Evolutionary conservation across 2,888 invertebrate genomes (phyloP), one percentile per base, ranked within the genome.

Genomic region (Leptopilina syphax): DNA sequence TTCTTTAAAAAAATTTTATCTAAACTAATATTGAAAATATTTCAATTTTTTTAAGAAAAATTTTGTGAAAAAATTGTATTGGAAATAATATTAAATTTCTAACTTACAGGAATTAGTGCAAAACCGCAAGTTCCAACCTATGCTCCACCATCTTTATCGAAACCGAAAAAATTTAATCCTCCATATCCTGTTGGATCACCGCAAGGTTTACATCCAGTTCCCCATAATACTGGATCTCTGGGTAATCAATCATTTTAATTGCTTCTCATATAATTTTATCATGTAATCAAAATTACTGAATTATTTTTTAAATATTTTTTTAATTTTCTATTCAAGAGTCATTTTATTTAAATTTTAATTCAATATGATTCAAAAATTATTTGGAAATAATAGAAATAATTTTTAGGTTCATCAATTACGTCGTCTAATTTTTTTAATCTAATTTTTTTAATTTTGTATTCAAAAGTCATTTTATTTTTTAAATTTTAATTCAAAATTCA

Each of bases 201-300:
- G n/a, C 34, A 41, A 13, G 73, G 73, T 6, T 73, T 41, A 27
- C 73, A 73, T 73, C 73, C 73, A 57, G n/a, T 73, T 3, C 73
- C 73, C 9, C 50, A 50, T 1, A 57, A 73, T n/a, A 73, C 73
- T 57, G 73, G 57, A 7, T 1, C 57, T 18, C 27, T n/a, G 1
- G 9, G 18, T 63, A 63, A 63, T 24, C 24, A 24, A 63, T 63
- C 24, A n/a, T 63, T 60, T 18, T 18, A 0, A 34, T 4, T 34
- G 34, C 34, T 3, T 34, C 34, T 34, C 34, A 34, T 34, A 34
- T 34, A 34, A 34, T 34, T 3, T 34, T 34, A 34, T 34, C 4
- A 34, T 34, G 2, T 34, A 34, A 34, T 34, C 4, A 3, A 34
- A 34, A 2, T 18, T 18, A 34, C 34, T 34, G 34, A 34, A 34